Base-by-base conservation (phyloP, 2,797 vertebrate species). In the Arnoldichthys spilopterus region DNA sequence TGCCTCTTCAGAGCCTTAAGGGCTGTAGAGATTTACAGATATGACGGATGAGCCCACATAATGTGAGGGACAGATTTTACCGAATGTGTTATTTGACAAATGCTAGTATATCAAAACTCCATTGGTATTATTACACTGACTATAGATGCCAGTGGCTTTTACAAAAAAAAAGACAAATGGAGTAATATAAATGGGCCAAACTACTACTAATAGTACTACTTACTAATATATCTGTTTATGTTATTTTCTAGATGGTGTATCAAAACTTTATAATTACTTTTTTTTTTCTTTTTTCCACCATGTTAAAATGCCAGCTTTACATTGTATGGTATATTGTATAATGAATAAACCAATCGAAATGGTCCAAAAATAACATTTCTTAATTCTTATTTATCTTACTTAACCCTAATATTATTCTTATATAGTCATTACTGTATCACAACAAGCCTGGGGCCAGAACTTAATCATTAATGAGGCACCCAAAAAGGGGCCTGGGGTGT, bases 1-100 rank as follows among this genome's bases (percentile, higher is more conserved):
- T 83, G 84, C 70, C 86, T 85, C 85, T 87, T 83, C 64, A 82
- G 78, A 70, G 74, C 43, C 64, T 81, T 51, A 80, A 88, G 86
- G 79, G 79, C 85, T 58, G 72, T 72, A 62, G 76, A 85, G 85
- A 84, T 85, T 77, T 74, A 73, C 58, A 58, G 79, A 82, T 81
- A 79, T 77, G 84, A 84, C 74, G 76, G 77, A 82, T 63, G 73
- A 77, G 78, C 32, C 47, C 49, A 61, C 64, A 68, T 45, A 45
- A 7, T 32, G n/a, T 45, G 72, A 83, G 73, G 56, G 53, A 49
- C 7, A 43, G 16, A 61, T 82, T 78, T 47, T 20, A 56, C 56
- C 15, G 18, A 6, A 16, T 70, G 20, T 32, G 6, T 74, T 37
- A 75, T 16, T 59, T 15, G 15, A 16, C 13, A 30, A 30, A 28